Conservation (phyloP, 2,797 vertebrate genomes). For the Peromyscus nudipes region DNA sequence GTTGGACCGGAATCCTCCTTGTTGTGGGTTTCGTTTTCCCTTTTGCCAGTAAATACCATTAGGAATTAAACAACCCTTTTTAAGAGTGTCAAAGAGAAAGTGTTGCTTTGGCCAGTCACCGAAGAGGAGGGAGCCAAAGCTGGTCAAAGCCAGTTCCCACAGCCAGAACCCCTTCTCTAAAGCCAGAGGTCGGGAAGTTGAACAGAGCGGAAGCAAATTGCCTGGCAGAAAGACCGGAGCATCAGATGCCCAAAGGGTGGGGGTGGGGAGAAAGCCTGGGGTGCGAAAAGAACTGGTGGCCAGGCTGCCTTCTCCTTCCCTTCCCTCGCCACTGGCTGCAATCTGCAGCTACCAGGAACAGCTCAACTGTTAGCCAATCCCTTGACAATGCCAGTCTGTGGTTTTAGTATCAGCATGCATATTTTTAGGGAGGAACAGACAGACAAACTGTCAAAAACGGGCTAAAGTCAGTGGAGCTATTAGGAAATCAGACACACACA, state of each 20-base stretch:
- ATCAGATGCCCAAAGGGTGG: constrained; percentile 1
- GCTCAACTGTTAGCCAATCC: background rate
- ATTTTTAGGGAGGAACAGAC: constrained; percentile 27
- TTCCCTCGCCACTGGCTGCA: constrained; percentile 4
- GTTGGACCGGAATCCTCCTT: constrained; percentile 44
- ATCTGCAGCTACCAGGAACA: background rate
- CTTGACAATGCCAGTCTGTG: background rate
- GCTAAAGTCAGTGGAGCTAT: constrained; percentile 22
- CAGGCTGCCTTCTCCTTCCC: background rate
- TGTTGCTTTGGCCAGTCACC: constrained; percentile 78
- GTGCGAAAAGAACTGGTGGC: constrained; percentile 38
- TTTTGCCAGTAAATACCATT: constrained; percentile 81
- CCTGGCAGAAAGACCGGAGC: constrained; percentile 71
- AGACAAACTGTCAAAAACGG: constrained; percentile 8
- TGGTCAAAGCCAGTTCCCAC: constrained; percentile 78
- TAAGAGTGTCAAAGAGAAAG: constrained; percentile 79
- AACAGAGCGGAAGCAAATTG: constrained; percentile 82
- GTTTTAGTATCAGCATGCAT: background rate
- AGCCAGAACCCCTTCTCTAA: constrained; percentile 77
- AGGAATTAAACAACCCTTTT: constrained; percentile 81
- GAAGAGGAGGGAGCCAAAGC: constrained; percentile 71
- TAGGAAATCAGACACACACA: background rate
- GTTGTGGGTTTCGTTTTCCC: constrained; percentile 65
- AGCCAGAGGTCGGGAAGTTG: constrained; percentile 80
- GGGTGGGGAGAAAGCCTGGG: background rate